Base-by-base conservation (phyloP, 2,888 invertebrate genomes). In the Plutella xylostella region DNA sequence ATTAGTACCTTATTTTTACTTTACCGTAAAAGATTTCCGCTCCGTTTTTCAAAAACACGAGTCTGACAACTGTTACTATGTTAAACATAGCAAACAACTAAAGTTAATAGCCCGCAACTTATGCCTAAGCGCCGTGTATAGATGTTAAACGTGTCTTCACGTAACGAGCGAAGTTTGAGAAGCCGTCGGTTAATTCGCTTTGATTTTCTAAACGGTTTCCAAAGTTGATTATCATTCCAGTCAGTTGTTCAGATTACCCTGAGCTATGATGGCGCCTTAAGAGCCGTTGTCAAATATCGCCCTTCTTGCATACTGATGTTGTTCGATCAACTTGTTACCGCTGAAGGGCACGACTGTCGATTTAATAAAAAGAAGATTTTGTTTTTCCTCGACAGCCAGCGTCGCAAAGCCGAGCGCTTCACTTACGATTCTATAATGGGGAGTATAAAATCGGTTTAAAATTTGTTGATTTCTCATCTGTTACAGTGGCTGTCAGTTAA, bases 201-300 rank as follows among this genome's bases (percentile, higher is more conserved):
- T 42, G 42, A 42, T 42, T 42, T 42, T 42, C 31, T 42, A 42
- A 42, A 19, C 42, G 42, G 42, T 42, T 42, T 30, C 31, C 39
- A 18, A 42, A 42, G 42, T 42, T 42, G 19, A 42, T 42, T 42
- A 19, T 31, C 42, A 42, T 42, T 42, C 42, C n/a, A 42, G 30
- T 30, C 42, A 42, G 42, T 18, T 15, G 15, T 20, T 30, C 22
- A 42, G 42, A 34, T 42, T 42, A 42, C 22, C 42, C 33, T 34
- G 34, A 42, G 42, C 42, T 34, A 42, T 34, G 42, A 42, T 34
- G 33, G 42, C 33, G 34, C 17, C 42, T 20, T 42, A 42, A 34
- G 42, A 21, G 42, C 21, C 34, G 42, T 34, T 42, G 34, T 42
- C 42, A 34, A 42, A 42, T 42, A 20, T 17, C 33, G 42, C 15